phyloP scores from a whole-genome alignment of 2,113 vertebrate species.

The Ammospiza caudacuta region DNA sequence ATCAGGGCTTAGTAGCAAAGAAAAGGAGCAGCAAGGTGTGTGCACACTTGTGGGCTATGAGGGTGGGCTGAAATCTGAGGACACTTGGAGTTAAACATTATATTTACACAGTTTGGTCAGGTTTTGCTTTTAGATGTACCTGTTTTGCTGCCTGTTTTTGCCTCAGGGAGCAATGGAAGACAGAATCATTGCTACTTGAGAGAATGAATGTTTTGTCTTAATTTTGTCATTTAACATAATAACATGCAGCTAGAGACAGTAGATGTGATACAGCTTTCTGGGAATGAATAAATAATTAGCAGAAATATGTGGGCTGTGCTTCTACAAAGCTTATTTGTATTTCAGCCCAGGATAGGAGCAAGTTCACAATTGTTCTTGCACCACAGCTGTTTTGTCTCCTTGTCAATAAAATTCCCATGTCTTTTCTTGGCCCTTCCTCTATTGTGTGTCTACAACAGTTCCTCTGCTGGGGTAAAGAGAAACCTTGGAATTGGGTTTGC shows the following conservation, averaged over 20 bases:
- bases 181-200: background rate
- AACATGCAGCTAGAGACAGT: background rate
- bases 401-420: background rate
- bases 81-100: background rate
- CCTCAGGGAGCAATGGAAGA: background rate
- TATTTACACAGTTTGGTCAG: background rate
- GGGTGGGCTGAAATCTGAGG: background rate
- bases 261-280: background rate
- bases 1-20: background rate
- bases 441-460: background rate
- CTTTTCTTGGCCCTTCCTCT: background rate
- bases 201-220: background rate
- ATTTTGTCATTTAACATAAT: background rate
- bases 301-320: background rate
- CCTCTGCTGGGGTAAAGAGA: background rate
- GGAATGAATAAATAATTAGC: background rate
- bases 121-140: background rate
- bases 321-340: background rate
- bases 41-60: too few species aligned
- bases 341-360: background rate
- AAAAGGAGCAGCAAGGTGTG: background rate
- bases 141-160: background rate
- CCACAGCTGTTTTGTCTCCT: background rate
- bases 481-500: background rate
- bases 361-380: background rate